Evolutionary conservation across 2,797 vertebrate species (phyloP).

Genomic region (Hozukius guyotensis): DNA sequence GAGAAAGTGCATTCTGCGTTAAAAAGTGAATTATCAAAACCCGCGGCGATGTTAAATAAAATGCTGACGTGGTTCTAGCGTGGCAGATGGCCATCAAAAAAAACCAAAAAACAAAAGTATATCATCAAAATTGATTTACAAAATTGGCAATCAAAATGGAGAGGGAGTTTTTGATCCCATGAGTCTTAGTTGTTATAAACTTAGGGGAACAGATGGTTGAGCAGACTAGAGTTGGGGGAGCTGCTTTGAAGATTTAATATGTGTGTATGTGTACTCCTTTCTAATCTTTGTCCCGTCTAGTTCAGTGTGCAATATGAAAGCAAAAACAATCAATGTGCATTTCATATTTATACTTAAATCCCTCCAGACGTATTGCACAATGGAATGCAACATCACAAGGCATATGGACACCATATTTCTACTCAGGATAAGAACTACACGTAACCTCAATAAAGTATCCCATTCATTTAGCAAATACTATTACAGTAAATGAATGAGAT

Average conservation of each 20-base stretch:
- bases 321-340: conserved; percentile 1
- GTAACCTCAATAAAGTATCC: conserved; percentile 3
- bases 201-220: conserved; percentile 55
- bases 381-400: background rate
- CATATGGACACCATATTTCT: background rate
- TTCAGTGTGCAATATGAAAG: background rate
- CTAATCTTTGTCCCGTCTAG: background rate
- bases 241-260: conserved; percentile 34
- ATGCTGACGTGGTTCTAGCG: conserved; percentile 32
- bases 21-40: conserved; percentile 32
- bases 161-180: conserved; percentile 37
- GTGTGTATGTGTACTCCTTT: background rate
- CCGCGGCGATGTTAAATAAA: conserved; percentile 22
- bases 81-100: conserved; percentile 57
- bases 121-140: conserved; percentile 40
- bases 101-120: background rate
- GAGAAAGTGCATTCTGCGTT: conserved; percentile 28
- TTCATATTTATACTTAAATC: background rate
- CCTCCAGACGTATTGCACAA: background rate
- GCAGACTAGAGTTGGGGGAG: conserved; percentile 10
- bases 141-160: conserved; percentile 47
- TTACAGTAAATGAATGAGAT: conserved; percentile 25
- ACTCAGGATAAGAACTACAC: background rate
- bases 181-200: conserved; percentile 49
- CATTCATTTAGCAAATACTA: conserved; percentile 16